Base-by-base conservation (phyloP, 23 tunicate genomes). In the Trididemnum clinides region DNA sequence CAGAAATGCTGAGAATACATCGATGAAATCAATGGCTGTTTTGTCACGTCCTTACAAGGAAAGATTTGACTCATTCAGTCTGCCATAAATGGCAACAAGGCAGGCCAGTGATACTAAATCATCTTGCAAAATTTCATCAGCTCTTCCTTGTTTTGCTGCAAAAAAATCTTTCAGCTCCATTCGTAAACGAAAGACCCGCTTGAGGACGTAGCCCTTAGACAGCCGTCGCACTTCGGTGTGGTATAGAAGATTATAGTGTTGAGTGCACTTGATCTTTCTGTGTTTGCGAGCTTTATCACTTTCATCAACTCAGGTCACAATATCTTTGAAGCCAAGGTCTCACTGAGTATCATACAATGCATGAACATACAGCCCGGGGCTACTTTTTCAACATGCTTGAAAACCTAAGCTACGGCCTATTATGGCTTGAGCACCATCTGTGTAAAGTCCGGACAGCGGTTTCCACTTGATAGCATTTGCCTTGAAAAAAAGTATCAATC, bases 341-440 rank as follows among this genome's bases (percentile, higher is more conserved):
- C 66, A 78, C 65, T 65, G 28, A 25, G 83, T 78, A 78, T 78
- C 65, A 78, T 78, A 78, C 83, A 78, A 78, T 78, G 83, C 83
- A 78, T 78, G 66, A 78, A 78, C 19, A 66, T 78, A 78, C 83
- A 78, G 83, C 29, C 83, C 51, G 83, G 66, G 66, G 66, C 22
- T 32, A 51, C 66, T 33, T 54, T 51, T 36, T 50, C 2, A 78
- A 78, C 83, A 30, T 78, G 83, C 83, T 50, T 78, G 83, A 78
- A 78, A 78, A 34, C 38, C 64, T 51, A 66, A 78, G 83, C 31
- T 78, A 78, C 51, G 80, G 28, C 80, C 80, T 74, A 74, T 35
- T 57, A 74, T 74, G 66, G 83, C 83, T 28, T 34, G 66, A 78
- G 83, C 83, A 78, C 66, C 38, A 78, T 78, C 66, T 27, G 83